These are phyloP conservation scores for Dasyprocta punctata DNA, from an alignment of 2,113 vertebrate species.

Conservation along the genomic window DNA sequence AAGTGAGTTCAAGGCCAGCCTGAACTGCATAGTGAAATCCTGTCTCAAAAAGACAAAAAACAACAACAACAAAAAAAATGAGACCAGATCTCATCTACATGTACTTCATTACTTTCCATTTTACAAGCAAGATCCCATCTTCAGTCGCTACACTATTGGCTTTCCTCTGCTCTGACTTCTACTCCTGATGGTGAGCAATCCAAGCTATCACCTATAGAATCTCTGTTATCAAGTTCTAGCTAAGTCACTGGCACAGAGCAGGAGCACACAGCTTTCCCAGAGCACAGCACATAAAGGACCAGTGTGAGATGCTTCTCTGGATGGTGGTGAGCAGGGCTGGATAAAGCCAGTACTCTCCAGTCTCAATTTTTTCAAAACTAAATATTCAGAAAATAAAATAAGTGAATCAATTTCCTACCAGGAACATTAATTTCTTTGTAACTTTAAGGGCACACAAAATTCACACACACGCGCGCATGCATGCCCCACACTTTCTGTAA, in stretches of 20 bases:
- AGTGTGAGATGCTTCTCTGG: background rate
- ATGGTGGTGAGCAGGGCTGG: background rate
- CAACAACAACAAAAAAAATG: too few relatives aligned
- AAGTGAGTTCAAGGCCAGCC: too few relatives aligned
- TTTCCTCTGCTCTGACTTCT: background rate
- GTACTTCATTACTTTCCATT: background rate
- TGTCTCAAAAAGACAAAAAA: too few relatives aligned
- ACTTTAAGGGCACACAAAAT: conserved; percentile 4
- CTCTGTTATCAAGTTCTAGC: background rate
- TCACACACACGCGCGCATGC: background rate
- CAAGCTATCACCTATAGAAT: background rate
- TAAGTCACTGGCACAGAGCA: background rate
- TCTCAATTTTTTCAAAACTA: background rate
- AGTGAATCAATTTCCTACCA: background rate
- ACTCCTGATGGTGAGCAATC: background rate
- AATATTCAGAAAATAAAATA: conserved; percentile 38
- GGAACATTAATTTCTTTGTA: background rate
- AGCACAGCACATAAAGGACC: background rate
- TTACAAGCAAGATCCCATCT: background rate
- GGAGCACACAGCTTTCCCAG: background rate
- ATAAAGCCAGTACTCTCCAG: background rate
- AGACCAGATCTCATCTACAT: background rate
- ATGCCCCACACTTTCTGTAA: background rate
- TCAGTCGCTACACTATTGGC: background rate
- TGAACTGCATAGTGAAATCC: too few relatives aligned